Evolutionary conservation across 2,888 invertebrate species (phyloP).

Genomic region (Hydrotaea diabolus): DNA sequence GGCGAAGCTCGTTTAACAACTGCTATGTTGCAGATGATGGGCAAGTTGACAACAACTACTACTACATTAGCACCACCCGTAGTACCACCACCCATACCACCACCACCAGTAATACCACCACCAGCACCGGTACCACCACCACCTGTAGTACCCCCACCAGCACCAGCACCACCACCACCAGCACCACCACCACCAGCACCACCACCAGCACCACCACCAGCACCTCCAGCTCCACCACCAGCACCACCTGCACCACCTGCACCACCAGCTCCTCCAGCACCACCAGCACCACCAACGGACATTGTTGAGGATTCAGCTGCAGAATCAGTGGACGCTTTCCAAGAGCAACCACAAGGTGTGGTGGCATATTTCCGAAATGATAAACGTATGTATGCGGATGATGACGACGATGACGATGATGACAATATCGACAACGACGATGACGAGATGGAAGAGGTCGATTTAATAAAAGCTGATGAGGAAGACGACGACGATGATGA

Average conservation of each 20-base stretch:
- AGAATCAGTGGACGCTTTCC: no score
- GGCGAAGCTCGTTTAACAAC: background rate
- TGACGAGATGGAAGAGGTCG: background rate
- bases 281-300: no score
- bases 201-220: conserved; percentile 6
- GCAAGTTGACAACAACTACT: conserved; percentile 28
- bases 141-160: background rate
- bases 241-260: background rate
- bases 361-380: background rate
- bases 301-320: no score
- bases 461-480: background rate
- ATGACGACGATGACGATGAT: background rate
- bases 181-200: background rate
- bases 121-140: background rate
- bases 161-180: conserved; percentile 24
- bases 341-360: background rate
- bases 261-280: background rate
- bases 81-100: background rate
- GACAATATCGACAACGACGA: background rate
- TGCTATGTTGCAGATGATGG: background rate
- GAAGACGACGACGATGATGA: background rate
- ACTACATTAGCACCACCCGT: background rate
- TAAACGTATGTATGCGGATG: background rate
- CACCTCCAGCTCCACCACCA: background rate
- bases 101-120: background rate